Evolutionary conservation across 2,797 vertebrate genomes (phyloP).

Genomic region (Simalia tracyae): DNA sequence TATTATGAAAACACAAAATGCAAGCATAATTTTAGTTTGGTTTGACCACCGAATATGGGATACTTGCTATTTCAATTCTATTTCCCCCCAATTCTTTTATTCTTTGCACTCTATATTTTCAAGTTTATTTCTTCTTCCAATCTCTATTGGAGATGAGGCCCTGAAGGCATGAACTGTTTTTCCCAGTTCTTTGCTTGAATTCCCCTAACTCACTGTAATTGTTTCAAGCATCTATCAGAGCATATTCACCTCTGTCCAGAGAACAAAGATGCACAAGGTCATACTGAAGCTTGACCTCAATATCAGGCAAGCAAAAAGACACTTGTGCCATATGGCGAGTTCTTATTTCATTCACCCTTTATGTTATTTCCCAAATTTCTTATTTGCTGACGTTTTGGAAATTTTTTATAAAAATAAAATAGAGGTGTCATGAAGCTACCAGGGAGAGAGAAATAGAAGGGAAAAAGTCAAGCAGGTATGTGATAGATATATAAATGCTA

Average conservation of each 20-base stretch:
- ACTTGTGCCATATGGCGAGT: constrained; percentile 27
- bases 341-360: constrained; percentile 53
- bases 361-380: constrained; percentile 51
- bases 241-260: constrained; percentile 28
- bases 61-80: background rate
- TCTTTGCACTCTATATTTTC: background rate
- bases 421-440: background rate
- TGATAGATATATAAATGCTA: no score
- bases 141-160: constrained; percentile 21
- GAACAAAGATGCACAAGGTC: constrained; percentile 43
- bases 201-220: constrained; percentile 5
- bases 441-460: background rate
- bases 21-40: background rate
- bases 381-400: constrained; percentile 42
- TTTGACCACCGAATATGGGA: background rate
- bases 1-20: background rate
- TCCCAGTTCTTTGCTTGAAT: background rate
- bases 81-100: background rate
- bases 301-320: constrained; percentile 36
- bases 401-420: constrained; percentile 27
- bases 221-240: constrained; percentile 39
- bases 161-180: constrained; percentile 26
- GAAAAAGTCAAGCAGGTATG: background rate
- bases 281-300: constrained; percentile 39
- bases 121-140: background rate